These are phyloP conservation scores for Spongilla lacustris DNA, from an alignment of 37 sponge, comb jelly and placozoan genomes.

Conservation along the genomic window DNA sequence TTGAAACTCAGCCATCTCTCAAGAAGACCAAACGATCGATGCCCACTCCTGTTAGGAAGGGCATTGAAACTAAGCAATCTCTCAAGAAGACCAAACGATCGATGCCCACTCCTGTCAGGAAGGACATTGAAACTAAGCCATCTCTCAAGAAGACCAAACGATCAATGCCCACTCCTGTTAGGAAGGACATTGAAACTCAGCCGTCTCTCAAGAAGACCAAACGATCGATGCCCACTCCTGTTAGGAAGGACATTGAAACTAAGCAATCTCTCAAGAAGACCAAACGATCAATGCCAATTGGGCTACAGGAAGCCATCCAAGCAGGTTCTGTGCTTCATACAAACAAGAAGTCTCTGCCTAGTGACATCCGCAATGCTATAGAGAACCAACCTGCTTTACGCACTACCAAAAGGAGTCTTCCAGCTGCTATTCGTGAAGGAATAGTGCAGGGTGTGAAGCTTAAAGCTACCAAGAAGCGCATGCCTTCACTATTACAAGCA, in stretches of 20 bases:
- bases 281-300: conserved; percentile 62
- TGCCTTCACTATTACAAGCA: conserved; percentile 65
- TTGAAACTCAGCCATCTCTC: conserved; percentile 41
- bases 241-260: conserved; percentile 31
- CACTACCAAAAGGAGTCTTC: conserved; percentile 17
- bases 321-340: conserved; percentile 15
- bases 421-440: conserved; percentile 55
- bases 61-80: conserved; percentile 35
- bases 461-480: conserved; percentile 35
- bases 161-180: conserved; percentile 67
- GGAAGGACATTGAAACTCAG: conserved; percentile 36
- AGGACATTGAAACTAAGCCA: conserved; percentile 53
- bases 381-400: conserved; percentile 14
- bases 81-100: conserved; percentile 56
- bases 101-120: conserved; percentile 71
- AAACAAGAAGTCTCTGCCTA: conserved; percentile 44
- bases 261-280: conserved; percentile 28
- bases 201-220: conserved; percentile 56
- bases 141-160: conserved; percentile 41
- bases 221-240: conserved; percentile 52
- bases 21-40: conserved; percentile 31
- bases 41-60: conserved; percentile 75
- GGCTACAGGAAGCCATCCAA: conserved; percentile 37
- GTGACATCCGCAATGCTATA: conserved; percentile 39
- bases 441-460: conserved; percentile 32